Evolutionary conservation across 2,113 vertebrate genomes (phyloP).

Genomic region (Agapornis roseicollis): DNA sequence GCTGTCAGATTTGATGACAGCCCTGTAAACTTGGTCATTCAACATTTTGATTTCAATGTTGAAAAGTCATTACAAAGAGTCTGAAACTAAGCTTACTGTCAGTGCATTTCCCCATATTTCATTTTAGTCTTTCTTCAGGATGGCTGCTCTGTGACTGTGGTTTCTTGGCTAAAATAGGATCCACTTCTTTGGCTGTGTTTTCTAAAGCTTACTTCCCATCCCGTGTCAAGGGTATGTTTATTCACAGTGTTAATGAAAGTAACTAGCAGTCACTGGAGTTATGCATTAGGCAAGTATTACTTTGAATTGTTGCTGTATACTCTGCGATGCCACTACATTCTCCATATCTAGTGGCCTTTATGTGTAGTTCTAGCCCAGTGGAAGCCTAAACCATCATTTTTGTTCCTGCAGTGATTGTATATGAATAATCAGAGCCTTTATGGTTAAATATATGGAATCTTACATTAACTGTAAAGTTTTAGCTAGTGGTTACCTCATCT

Average conservation of each 20-base stretch:
- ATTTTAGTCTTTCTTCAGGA: not conserved
- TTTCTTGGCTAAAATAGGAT: not conserved
- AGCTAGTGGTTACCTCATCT: not conserved
- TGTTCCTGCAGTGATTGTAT: not conserved
- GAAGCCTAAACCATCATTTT: not conserved
- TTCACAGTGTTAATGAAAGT: not conserved
- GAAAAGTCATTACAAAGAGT: not conserved
- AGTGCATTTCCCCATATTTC: not conserved
- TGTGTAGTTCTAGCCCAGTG: not conserved
- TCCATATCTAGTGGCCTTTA: not conserved
- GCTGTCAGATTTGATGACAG: not conserved
- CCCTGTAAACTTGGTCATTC: not conserved
- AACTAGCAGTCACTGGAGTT: not conserved
- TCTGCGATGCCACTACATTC: not conserved
- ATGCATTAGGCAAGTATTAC: not conserved
- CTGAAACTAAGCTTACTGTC: not conserved
- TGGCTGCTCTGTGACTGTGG: not conserved
- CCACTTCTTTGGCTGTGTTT: not conserved
- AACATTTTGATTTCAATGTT: not conserved
- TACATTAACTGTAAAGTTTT: not conserved
- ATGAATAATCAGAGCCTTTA: not conserved
- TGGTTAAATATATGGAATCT: not conserved
- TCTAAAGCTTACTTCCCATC: not conserved
- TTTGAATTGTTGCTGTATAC: not conserved
- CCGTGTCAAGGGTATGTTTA: not conserved